Percentiles rank a stretch among this genome's conserved stretches.
Conservation (phyloP, 2,797 vertebrate genomes). For the Cyclopterus lumpus region DNA sequence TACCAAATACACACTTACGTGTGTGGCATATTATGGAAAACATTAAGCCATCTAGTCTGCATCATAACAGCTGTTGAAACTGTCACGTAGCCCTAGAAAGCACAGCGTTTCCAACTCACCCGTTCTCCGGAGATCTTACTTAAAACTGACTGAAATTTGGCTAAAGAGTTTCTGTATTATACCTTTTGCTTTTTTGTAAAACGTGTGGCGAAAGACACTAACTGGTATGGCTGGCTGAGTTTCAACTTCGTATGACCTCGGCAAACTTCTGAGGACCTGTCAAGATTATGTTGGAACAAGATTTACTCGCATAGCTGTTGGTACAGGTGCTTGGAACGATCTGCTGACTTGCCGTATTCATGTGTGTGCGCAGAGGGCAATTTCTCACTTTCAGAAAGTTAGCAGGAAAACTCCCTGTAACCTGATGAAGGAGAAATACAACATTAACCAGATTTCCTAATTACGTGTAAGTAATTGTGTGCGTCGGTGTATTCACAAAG, state of each 20-base stretch:
- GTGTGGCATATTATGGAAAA: background rate
- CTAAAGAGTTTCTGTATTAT: conserved; percentile 11
- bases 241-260: conserved; percentile 57
- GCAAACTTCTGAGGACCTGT: conserved; percentile 42
- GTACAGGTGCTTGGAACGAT: conserved; percentile 54
- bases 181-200: conserved; percentile 10
- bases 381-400: conserved; percentile 11
- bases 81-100: background rate
- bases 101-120: background rate
- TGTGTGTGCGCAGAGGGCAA: conserved; percentile 31
- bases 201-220: conserved; percentile 1
- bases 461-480: background rate
- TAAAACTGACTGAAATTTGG: background rate
- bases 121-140: conserved; percentile 2
- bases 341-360: conserved; percentile 13
- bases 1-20: conserved; percentile 2
- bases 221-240: conserved; percentile 26
- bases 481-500: background rate
- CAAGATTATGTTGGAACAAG: conserved; percentile 48
- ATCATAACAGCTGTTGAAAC: background rate
- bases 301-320: conserved; percentile 59
- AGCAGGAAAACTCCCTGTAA: conserved; percentile 14
- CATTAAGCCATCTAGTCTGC: conserved; percentile 3
- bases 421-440: background rate
- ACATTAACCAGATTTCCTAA: background rate